Evolutionary conservation across 2,797 vertebrate genomes (phyloP).

Genomic region (Hoplostethus atlanticus): DNA sequence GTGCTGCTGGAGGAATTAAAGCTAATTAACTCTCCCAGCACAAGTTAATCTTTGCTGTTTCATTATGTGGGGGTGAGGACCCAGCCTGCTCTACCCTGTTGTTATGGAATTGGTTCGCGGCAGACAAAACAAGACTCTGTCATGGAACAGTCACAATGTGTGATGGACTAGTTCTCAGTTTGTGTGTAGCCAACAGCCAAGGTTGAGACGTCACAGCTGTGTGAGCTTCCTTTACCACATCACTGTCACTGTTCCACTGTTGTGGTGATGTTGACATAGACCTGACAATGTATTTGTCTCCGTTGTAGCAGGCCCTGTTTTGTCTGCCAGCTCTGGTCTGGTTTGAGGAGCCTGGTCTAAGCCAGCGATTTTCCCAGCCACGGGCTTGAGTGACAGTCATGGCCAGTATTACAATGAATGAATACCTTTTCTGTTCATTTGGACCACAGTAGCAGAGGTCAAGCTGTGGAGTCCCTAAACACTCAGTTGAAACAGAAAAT

Average conservation of each 20-base stretch:
- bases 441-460: conserved; percentile 17
- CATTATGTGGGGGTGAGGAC: conserved; percentile 50
- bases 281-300: conserved; percentile 17
- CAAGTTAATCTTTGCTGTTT: conserved; percentile 73
- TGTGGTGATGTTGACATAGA: conserved; percentile 20
- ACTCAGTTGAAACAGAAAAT: conserved; percentile 71
- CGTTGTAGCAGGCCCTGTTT: conserved; percentile 7
- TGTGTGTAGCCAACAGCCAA: conserved; percentile 2
- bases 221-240: background rate
- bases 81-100: conserved; percentile 31
- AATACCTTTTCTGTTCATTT: conserved; percentile 41
- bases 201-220: background rate
- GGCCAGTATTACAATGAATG: conserved; percentile 7
- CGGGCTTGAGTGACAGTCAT: conserved; percentile 8
- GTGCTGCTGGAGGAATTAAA: conserved; percentile 72
- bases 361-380: conserved; percentile 6
- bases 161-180: conserved; percentile 32
- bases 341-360: conserved; percentile 51
- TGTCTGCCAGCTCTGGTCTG: conserved; percentile 12
- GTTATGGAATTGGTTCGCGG: conserved; percentile 47
- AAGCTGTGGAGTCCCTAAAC: conserved; percentile 47
- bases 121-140: conserved; percentile 24
- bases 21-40: conserved; percentile 74
- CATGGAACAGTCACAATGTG: conserved; percentile 17
- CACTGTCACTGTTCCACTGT: background rate